phyloP scores from a whole-genome alignment of 2,113 vertebrate species.

The Chaenogobius annularis region DNA sequence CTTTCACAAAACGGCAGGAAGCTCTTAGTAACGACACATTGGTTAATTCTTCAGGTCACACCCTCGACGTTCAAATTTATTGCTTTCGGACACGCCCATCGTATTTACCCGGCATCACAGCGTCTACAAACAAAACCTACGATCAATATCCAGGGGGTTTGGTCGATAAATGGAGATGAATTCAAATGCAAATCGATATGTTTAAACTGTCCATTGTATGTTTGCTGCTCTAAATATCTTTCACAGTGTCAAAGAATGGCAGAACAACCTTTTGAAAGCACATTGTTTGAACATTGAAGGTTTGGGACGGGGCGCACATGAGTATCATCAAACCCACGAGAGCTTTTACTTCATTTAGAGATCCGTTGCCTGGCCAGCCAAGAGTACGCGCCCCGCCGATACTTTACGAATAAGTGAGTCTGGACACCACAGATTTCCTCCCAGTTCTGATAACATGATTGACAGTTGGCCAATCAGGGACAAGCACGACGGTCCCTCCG shows the following conservation, averaged over 20 bases:
- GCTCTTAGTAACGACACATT: slow-evolving; percentile 60
- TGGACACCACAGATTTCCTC: no score
- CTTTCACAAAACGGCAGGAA: slow-evolving; percentile 58
- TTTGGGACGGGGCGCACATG: background rate
- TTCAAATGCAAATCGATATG: slow-evolving; percentile 22
- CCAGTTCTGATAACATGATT: no score
- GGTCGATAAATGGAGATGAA: slow-evolving; percentile 19
- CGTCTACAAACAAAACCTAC: slow-evolving; percentile 6
- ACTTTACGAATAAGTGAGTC: no score
- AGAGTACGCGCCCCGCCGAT: no score
- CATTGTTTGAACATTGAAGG: background rate
- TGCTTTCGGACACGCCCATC: slow-evolving; percentile 7
- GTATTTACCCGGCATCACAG: slow-evolving; percentile 1
- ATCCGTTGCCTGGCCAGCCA: no score
- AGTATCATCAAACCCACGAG: background rate
- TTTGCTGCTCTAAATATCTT: slow-evolving; percentile 23
- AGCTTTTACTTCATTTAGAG: no score
- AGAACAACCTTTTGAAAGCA: background rate
- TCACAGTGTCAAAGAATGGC: background rate
- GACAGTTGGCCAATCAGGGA: no score
- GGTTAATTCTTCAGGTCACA: slow-evolving; percentile 51
- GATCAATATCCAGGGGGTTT: background rate
- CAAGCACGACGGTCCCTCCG: no score
- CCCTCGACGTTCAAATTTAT: slow-evolving; percentile 19
- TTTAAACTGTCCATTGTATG: slow-evolving; percentile 23